Evolutionary conservation across 2,113 vertebrate genomes (phyloP), one percentile per base, ranked within the genome.

Genomic region (Rhynchomys soricoides): DNA sequence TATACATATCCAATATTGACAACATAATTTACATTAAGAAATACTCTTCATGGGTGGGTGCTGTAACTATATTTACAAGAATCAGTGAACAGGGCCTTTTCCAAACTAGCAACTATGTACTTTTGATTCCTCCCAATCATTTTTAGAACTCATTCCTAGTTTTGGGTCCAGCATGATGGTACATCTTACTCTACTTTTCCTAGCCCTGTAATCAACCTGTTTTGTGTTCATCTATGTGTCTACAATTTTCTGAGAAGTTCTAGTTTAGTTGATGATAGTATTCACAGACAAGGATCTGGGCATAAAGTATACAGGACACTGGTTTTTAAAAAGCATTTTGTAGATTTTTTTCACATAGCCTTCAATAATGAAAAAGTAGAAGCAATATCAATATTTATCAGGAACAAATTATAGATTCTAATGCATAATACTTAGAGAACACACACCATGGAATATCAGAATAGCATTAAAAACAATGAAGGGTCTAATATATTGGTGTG

Each of bases 351-450:
- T 13, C 71, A 22, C 59, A 86, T 16, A 0, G 37, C 43, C 79
- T 94, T 90, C 52, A 92, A 70, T 31, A 87, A 21, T 75, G 59
- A 95, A 94, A 50, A 64, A 78, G 57, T 68, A 93, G 13, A 66
- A 79, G 79, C 4, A n/a, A 87, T 52, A 55, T 86, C 73, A 93
- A 75, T 19, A 85, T 55, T 90, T 94, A 85, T 50, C 50, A 94
- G 66, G 52, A 94, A 77, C 68, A 62, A 75, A 57, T 73, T 43
- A 71, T 81, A 89, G 17, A 75, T 37, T 52, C 8, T n/a, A 52
- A 37, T 70, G 37, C 19, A 43, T 66, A 50, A 45, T 90, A 64
- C 9, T 75, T 64, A 48, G 45, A 83, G 57, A 71, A 55, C 26
- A 26, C 29, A 81, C 15, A 15, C 4, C 88, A n/a, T 59, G 34